These are phyloP conservation scores for Phalera bucephala DNA, from an alignment of 2,888 invertebrate genomes.

Conservation along the genomic window DNA sequence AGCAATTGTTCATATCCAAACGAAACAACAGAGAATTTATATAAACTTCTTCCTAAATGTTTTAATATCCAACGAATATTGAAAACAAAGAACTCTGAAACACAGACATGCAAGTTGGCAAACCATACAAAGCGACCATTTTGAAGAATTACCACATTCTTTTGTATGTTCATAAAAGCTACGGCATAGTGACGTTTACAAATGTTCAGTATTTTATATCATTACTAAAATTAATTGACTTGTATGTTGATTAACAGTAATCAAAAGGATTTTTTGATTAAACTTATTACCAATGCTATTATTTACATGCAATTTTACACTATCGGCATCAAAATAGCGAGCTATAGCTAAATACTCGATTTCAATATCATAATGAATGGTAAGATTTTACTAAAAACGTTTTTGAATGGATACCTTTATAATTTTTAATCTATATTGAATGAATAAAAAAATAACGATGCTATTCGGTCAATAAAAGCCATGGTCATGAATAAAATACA, in stretches of 20 bases:
- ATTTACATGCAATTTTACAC: no score
- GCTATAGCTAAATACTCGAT: no score
- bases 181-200: constrained; percentile 54
- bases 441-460: not conserved
- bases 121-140: constrained; percentile 87
- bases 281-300: no score
- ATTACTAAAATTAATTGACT: constrained; percentile 1
- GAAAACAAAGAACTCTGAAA: constrained; percentile 81
- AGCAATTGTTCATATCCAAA: constrained; percentile 42
- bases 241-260: no score
- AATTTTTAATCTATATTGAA: not conserved
- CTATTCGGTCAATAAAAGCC: no score
- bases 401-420: not conserved
- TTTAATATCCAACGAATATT: constrained; percentile 53
- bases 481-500: no score
- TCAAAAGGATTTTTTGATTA: no score
- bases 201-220: constrained; percentile 25
- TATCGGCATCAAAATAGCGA: no score
- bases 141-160: constrained; percentile 89
- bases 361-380: constrained; percentile 15
- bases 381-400: not conserved
- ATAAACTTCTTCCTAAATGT: constrained; percentile 45
- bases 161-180: constrained; percentile 66
- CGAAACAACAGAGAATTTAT: constrained; percentile 39
- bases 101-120: constrained; percentile 84